Conservation (phyloP, 2,113 vertebrate genomes). For the Gyps fulvus region DNA sequence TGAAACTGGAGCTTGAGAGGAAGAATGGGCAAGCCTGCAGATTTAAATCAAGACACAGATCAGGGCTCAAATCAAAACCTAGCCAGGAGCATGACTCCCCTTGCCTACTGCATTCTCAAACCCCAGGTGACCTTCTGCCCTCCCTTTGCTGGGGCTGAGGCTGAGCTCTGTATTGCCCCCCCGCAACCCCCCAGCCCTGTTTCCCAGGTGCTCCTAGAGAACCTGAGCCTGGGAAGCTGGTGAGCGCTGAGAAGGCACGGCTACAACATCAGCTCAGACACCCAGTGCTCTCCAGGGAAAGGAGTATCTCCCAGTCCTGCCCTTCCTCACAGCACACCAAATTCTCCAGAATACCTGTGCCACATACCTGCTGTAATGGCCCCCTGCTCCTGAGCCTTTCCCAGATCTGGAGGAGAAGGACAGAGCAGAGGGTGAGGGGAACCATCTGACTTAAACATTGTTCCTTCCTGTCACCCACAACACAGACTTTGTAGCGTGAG, state of each 20-base stretch:
- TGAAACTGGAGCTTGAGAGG: neutral
- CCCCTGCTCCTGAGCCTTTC: neutral
- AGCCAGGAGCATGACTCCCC: neutral
- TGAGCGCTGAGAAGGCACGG: neutral
- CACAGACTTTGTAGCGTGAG: rapidly evolving
- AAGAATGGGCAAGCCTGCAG: neutral
- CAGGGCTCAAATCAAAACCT: neutral
- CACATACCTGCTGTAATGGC: neutral
- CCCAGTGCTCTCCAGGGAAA: neutral
- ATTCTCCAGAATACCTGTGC: neutral
- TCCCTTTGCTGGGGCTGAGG: neutral
- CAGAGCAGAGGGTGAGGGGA: neutral
- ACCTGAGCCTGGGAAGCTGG: neutral
- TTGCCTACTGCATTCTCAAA: neutral
- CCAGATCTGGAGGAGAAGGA: neutral
- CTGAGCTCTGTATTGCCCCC: neutral
- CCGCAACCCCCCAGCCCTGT: rapidly evolving
- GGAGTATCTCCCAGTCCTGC: neutral
- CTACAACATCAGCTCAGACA: neutral
- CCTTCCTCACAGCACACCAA: neutral
- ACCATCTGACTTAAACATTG: neutral
- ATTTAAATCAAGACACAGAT: neutral
- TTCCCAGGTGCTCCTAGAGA: neutral
- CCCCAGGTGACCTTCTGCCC: neutral
- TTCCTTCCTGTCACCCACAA: neutral